Conservation (phyloP, 2,888 invertebrate species). For the Minunthozetes semirufus region DNA sequence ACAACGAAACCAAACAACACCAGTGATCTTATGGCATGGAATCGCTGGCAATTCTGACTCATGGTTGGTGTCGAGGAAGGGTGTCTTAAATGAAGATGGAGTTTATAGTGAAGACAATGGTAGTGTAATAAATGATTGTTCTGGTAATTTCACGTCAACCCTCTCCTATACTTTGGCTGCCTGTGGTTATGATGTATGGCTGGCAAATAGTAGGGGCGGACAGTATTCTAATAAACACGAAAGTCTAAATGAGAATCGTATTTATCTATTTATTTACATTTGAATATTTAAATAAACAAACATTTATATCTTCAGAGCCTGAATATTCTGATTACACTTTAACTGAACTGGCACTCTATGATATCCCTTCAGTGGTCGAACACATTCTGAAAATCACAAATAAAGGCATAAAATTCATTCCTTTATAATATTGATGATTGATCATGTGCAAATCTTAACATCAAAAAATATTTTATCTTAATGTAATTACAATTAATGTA, state of each 20-base stretch:
- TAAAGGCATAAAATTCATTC: not conserved
- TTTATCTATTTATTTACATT: not conserved
- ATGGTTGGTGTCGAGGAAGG: constrained; percentile 20
- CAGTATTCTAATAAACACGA: constrained; percentile 9
- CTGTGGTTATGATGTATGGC: constrained; percentile 33
- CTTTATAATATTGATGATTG: too few relatives aligned
- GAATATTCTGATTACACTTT: too few relatives aligned
- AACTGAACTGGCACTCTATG: constrained; percentile 22
- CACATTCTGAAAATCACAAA: not conserved
- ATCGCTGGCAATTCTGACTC: constrained; percentile 4
- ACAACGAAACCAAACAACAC: not conserved
- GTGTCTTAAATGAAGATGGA: not conserved
- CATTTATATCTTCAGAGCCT: too few relatives aligned
- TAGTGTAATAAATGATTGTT: constrained; percentile 4
- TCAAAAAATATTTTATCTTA: too few relatives aligned
- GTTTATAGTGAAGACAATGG: constrained; percentile 12
- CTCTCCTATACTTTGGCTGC: constrained; percentile 20
- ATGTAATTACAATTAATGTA: not conserved
- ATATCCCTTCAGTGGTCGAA: constrained; percentile 16
- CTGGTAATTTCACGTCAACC: not conserved
- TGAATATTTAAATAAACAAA: not conserved
- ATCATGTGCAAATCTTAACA: too few relatives aligned
- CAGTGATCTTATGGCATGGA: constrained; percentile 33
- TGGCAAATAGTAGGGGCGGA: constrained; percentile 1
- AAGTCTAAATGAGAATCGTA: not conserved